A percentile compares a stretch with the other conserved stretches of the same genome.
Conservation (phyloP, 2,113 vertebrate species). For the Camelus dromedarius region DNA sequence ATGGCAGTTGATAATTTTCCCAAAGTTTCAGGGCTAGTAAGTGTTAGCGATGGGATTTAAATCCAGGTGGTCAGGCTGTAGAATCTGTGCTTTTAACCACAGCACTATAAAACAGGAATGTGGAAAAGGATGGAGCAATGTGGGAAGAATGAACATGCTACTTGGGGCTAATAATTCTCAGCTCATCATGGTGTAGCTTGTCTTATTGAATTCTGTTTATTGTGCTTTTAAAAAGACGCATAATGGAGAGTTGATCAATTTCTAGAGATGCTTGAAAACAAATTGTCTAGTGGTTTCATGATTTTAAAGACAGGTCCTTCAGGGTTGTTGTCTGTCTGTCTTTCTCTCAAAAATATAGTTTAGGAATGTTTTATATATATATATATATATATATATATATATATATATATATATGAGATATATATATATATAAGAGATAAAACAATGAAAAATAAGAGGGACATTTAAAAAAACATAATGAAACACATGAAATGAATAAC, state of each 20-base stretch:
- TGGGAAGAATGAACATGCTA: background rate
- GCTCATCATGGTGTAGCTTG: background rate
- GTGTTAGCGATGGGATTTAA: background rate
- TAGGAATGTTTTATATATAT: background rate
- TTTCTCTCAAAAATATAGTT: background rate
- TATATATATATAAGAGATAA: background rate
- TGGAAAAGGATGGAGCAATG: background rate
- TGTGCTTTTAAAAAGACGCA: background rate
- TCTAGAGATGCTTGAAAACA: conserved; percentile 48
- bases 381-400: no score
- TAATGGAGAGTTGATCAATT: background rate
- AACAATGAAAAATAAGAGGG: background rate
- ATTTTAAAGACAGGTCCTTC: background rate
- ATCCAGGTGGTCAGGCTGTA: background rate
- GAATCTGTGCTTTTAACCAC: background rate
- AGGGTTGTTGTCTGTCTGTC: background rate
- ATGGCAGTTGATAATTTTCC: background rate
- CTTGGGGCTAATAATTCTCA: background rate
- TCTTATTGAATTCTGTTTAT: background rate
- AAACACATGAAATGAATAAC: background rate
- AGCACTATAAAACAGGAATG: background rate
- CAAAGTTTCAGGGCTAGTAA: background rate
- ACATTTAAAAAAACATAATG: background rate
- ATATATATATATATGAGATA: no score
- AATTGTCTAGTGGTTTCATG: background rate